Percentiles rank a stretch among this genome's conserved stretches.
These are phyloP conservation scores for Drosophila greeni DNA, from an alignment of 2,888 invertebrate genomes.

Conservation along the genomic window DNA sequence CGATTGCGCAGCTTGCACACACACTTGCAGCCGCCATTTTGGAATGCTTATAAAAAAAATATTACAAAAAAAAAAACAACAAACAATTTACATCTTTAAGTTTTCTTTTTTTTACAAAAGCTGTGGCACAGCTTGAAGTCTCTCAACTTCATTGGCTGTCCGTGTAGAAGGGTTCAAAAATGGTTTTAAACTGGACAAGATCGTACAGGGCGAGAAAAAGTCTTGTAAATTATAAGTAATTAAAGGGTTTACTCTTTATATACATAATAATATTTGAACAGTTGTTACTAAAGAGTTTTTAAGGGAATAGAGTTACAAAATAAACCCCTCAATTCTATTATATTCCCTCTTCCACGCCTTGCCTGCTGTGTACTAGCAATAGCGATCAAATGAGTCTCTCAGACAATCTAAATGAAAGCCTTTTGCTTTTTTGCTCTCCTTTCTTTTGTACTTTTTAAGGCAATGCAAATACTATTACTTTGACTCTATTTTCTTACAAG, in stretches of 20 bases:
- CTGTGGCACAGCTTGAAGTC: conserved; percentile 52
- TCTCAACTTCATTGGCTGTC: conserved; percentile 49
- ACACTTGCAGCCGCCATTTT: conserved; percentile 30
- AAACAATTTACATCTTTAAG: conserved; percentile 17
- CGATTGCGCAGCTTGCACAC: conserved; percentile 56
- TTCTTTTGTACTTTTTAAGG: not conserved
- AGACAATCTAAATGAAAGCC: too few species aligned
- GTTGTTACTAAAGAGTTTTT: not conserved
- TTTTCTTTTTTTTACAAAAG: conserved; percentile 1
- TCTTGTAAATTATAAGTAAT: not conserved
- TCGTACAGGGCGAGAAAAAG: not conserved
- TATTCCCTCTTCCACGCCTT: not conserved
- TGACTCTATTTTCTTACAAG: not conserved
- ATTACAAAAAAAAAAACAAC: not conserved
- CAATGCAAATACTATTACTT: too few species aligned
- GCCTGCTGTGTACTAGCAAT: not conserved
- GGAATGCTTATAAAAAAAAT: conserved; percentile 18
- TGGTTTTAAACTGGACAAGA: conserved; percentile 1
- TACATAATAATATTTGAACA: not conserved
- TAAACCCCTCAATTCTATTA: not conserved
- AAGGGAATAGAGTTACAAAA: not conserved
- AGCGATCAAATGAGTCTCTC: not conserved
- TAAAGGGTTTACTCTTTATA: not conserved
- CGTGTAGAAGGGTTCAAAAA: not conserved
- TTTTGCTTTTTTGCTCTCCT: not conserved